A percentile compares a stretch with the other conserved stretches of the same genome.
These are phyloP conservation scores for Bursaphelenchus mucronatus DNA, from an alignment of 1,140 invertebrate species.

Conservation along the genomic window DNA sequence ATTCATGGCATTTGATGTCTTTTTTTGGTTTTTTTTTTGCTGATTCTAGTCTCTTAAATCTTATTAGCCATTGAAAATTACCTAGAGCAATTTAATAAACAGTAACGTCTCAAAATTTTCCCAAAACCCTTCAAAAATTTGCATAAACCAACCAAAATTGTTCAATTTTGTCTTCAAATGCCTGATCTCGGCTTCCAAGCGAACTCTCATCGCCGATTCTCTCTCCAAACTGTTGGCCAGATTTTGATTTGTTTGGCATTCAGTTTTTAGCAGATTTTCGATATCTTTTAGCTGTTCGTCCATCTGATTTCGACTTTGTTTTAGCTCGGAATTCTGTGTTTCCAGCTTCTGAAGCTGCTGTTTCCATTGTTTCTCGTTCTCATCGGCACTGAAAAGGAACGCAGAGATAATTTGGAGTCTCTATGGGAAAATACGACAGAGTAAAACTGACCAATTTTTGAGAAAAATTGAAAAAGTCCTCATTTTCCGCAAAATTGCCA, in stretches of 20 bases:
- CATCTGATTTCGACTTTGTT: constrained; percentile 9
- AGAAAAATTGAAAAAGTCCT: too few species aligned
- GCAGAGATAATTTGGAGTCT: not conserved
- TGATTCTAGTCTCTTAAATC: not conserved
- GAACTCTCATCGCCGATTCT: constrained; percentile 26
- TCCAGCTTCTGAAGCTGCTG: constrained; percentile 26
- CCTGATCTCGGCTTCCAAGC: constrained; percentile 31
- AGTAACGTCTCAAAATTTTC: not conserved
- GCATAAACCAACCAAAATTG: constrained; percentile 7
- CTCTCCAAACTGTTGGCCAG: constrained; percentile 28
- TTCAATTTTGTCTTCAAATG: constrained; percentile 29
- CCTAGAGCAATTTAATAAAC: not conserved
- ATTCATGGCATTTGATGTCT: not conserved
- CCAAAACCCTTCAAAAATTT: not conserved
- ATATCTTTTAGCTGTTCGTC: constrained; percentile 29
- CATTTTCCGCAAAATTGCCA: not conserved
- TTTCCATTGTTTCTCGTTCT: constrained; percentile 20
- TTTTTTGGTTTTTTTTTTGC: not conserved
- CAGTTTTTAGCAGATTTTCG: constrained; percentile 32
- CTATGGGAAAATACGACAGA: not conserved
- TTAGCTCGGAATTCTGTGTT: constrained; percentile 24
- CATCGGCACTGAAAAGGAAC: constrained; percentile 17
- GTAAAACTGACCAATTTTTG: not conserved
- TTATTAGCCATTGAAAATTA: not conserved
- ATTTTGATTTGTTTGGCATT: constrained; percentile 31